phyloP scores from a whole-genome alignment of 35 echinoderm and acorn worm species.

The Apostichopus californicus region DNA sequence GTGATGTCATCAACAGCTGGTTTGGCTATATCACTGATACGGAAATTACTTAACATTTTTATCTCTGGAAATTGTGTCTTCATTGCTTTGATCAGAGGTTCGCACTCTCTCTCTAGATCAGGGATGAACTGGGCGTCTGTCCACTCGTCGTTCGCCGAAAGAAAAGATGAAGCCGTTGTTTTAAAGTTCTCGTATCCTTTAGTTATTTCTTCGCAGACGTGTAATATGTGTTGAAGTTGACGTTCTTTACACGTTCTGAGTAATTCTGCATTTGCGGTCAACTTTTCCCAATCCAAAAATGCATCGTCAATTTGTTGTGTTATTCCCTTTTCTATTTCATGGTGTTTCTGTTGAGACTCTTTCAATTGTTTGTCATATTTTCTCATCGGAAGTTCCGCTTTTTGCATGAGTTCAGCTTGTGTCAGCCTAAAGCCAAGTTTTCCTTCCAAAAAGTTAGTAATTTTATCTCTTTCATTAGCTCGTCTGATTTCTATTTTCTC shows the following conservation, averaged over 20 bases:
- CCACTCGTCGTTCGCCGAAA: background rate
- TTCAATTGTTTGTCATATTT: background rate
- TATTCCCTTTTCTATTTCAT: background rate
- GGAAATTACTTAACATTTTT: background rate
- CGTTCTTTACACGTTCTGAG: background rate
- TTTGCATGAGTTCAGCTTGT: background rate
- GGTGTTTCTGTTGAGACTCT: background rate
- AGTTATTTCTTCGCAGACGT: background rate
- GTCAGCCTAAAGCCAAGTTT: background rate
- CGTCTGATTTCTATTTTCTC: background rate
- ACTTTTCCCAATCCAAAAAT: background rate
- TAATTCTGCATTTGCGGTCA: background rate
- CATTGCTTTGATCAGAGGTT: background rate
- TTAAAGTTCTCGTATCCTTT: background rate
- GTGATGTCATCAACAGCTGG: background rate
- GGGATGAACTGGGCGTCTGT: slow-evolving; percentile 11
- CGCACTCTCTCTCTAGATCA: background rate
- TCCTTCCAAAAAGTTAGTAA: too few relatives aligned
- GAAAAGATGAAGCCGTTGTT: background rate
- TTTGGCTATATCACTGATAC: background rate
- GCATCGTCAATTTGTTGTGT: background rate
- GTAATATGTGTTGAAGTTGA: background rate
- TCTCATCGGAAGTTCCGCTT: background rate
- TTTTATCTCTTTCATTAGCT: background rate
- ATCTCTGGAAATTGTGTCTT: background rate